Evolutionary conservation across 2,113 vertebrate genomes (phyloP).

Genomic region (Danio rerio): DNA sequence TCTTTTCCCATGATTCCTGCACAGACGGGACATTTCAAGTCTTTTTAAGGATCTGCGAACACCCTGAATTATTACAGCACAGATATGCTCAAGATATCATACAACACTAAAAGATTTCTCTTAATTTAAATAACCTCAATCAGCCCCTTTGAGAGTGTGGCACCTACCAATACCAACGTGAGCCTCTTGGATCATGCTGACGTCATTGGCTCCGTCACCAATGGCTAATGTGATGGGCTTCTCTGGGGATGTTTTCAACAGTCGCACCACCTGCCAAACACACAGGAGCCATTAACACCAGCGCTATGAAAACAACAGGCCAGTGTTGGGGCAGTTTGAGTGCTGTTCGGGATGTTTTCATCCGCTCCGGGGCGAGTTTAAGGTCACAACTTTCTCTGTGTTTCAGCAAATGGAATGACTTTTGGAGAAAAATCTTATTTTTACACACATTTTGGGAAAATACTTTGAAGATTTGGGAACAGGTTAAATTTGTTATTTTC

Average conservation of each 20-base stretch:
- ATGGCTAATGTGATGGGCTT: slow-evolving; percentile 95
- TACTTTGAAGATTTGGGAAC: too few relatives aligned
- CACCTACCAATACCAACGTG: slow-evolving; percentile 94
- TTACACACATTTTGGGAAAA: too few relatives aligned
- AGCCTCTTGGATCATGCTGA: slow-evolving; percentile 99
- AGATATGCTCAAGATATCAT: neutral
- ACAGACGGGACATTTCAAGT: slow-evolving; percentile 35
- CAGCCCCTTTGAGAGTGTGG: neutral
- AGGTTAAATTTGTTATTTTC: too few relatives aligned
- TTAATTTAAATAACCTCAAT: neutral
- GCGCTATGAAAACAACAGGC: neutral
- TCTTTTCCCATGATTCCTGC: slow-evolving; percentile 99
- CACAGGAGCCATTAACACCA: slow-evolving; percentile 11
- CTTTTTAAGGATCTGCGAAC: neutral
- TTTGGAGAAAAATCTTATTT: too few relatives aligned
- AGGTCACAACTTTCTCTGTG: too few relatives aligned
- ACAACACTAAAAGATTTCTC: neutral
- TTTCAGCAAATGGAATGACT: neutral
- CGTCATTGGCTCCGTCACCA: slow-evolving; percentile 96
- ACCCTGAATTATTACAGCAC: too few relatives aligned
- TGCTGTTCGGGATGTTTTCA: too few relatives aligned
- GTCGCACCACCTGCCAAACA: slow-evolving; percentile 86
- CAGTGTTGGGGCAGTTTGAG: neutral
- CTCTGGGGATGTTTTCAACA: slow-evolving; percentile 93
- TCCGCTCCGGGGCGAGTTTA: too few relatives aligned